Conservation (phyloP, 2,888 invertebrate genomes). For the Athalia rosae region DNA sequence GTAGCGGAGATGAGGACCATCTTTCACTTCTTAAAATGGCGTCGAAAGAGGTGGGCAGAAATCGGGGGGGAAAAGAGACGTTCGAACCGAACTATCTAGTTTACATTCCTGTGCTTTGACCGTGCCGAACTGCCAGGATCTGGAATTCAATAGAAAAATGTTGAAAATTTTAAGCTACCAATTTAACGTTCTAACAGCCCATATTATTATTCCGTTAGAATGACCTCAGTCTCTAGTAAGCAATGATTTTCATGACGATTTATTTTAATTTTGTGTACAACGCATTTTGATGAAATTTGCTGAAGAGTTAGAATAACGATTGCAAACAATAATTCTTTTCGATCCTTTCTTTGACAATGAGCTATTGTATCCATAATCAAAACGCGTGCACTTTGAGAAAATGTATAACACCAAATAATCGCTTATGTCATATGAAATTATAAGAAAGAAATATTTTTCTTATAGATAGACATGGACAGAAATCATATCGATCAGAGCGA, state of each 20-base stretch:
- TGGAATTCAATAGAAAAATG: slow-evolving; percentile 29
- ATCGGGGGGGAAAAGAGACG: slow-evolving; percentile 41
- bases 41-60: slow-evolving; percentile 46
- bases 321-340: no score
- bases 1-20: slow-evolving; percentile 53
- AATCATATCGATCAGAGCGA: slow-evolving; percentile 68
- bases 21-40: slow-evolving; percentile 63
- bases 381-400: no score
- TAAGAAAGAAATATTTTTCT: neutral
- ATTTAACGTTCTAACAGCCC: neutral
- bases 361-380: no score
- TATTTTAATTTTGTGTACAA: no score
- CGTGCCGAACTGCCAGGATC: slow-evolving; percentile 21
- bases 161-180: slow-evolving; percentile 5
- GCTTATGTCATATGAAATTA: neutral
- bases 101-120: slow-evolving; percentile 58
- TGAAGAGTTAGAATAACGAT: no score
- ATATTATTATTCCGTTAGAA: neutral
- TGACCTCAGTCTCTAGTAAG: no score
- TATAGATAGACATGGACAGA: slow-evolving; percentile 62
- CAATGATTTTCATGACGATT: no score
- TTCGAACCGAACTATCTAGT: slow-evolving; percentile 62
- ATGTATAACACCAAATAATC: no score
- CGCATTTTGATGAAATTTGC: no score
- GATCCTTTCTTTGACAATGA: no score